Conservation (phyloP, 2,113 vertebrate species). For the Pelmatolapia mariae region DNA sequence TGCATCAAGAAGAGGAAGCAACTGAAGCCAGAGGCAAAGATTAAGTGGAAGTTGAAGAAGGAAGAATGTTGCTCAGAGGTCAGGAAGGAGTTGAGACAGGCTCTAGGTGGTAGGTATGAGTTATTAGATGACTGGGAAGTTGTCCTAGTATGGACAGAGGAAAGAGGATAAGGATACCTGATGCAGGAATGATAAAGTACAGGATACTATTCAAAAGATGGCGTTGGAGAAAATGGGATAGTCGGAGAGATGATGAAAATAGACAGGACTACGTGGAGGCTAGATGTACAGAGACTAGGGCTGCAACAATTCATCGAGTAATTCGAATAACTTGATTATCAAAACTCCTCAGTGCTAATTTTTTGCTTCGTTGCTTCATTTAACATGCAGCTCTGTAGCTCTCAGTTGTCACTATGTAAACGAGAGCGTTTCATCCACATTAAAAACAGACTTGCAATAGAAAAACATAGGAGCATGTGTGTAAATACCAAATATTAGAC, state of each 20-base stretch:
- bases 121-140: neutral
- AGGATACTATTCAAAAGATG: neutral
- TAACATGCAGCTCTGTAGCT: neutral
- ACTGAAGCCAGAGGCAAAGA: neutral
- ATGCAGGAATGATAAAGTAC: neutral
- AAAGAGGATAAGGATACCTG: neutral
- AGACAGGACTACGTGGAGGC: neutral
- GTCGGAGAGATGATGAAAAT: neutral
- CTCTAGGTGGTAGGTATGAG: neutral
- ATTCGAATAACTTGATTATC: neutral
- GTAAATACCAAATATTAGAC: neutral
- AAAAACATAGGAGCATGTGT: neutral
- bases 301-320: neutral
- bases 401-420: neutral
- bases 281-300: neutral
- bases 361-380: neutral
- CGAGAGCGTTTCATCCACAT: neutral
- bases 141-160: neutral
- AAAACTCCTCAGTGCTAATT: neutral
- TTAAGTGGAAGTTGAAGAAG: neutral
- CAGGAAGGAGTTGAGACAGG: neutral
- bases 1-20: neutral
- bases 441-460: neutral
- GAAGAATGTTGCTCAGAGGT: neutral
- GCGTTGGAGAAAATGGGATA: neutral